These are phyloP conservation scores for Anthrax anthrax DNA, from an alignment of 2,888 invertebrate genomes.

Conservation along the genomic window DNA sequence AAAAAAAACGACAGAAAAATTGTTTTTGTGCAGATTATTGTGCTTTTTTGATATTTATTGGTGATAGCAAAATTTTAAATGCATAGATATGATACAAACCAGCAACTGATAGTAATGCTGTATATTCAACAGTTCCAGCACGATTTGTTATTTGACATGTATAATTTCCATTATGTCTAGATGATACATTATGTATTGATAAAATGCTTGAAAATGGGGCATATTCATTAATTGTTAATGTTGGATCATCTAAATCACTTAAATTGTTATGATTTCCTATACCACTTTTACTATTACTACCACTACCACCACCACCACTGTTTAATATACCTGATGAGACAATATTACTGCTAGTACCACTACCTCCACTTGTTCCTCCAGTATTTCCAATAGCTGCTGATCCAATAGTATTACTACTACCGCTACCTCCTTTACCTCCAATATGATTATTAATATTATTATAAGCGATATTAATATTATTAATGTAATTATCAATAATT, in stretches of 20 bases:
- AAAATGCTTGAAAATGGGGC: slow-evolving; percentile 39
- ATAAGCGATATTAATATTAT: too few relatives aligned
- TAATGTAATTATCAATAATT: too few relatives aligned
- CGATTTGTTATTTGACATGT: slow-evolving; percentile 31
- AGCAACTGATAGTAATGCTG: slow-evolving; percentile 39
- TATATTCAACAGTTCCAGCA: slow-evolving; percentile 38
- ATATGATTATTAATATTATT: too few relatives aligned
- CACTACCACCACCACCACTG: neutral
- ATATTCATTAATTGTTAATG: slow-evolving; percentile 39
- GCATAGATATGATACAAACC: slow-evolving; percentile 28
- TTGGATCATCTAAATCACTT: slow-evolving; percentile 11
- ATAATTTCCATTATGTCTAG: slow-evolving; percentile 35
- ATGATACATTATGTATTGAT: slow-evolving; percentile 35
- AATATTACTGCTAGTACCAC: neutral
- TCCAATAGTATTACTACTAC: too few relatives aligned
- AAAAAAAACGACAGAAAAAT: too few relatives aligned
- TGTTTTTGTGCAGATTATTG: neutral
- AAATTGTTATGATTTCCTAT: neutral
- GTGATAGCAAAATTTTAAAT: neutral
- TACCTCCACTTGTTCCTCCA: neutral
- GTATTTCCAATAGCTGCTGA: neutral
- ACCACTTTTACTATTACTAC: neutral
- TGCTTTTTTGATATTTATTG: neutral
- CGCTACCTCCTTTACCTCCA: too few relatives aligned
- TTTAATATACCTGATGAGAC: neutral